Base-by-base conservation (phyloP, 2,888 invertebrate genomes). In the Chrysolina americana region DNA sequence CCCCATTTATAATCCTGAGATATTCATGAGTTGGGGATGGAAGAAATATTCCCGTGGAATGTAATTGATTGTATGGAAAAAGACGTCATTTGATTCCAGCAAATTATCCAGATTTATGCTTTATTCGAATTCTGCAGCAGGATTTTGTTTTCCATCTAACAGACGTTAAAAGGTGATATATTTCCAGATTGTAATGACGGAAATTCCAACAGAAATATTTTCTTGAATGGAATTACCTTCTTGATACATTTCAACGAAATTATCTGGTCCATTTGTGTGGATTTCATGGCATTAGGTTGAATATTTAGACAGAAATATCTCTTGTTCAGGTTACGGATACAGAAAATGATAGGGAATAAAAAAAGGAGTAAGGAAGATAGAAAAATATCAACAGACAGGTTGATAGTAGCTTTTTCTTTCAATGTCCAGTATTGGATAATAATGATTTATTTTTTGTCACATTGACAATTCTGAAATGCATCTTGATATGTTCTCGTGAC, bases 31-130 rank as follows among this genome's bases (percentile, higher is more conserved):
- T 78, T 75, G 76, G 75, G 80, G 70, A 77, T 75, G 79, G 76
- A 81, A 81, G 82, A 83, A 84, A 82, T 83, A 82, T 81, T 80
- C 79, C 78, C 77, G 76, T 73, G 71, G 81, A 78, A 80, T 78
- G 82, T 85, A 86, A 86, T 86, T 86, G 85, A 85, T 85, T 85
- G 85, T 85, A 83, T 81, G 81, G 82, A 80, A 81, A 81, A 83
- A 81, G 81, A 84, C 82, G 83, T 81, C 83, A 79, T 85, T 84
- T 84, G 84, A 84, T 85, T 85, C 81, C 79, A 79, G 79, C 82
- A 83, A 85, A 85, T 85, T 85, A 83, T 82, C 81, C 80, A 80
- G 82, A 84, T 84, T 84, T 83, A 84, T 83, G 82, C 79, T 79
- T 81, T 76, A 77, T 78, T 79, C 78, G 76, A 68, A 77, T 69